phyloP scores from a whole-genome alignment of 2,797 vertebrate genomes.

The Nasua narica region DNA sequence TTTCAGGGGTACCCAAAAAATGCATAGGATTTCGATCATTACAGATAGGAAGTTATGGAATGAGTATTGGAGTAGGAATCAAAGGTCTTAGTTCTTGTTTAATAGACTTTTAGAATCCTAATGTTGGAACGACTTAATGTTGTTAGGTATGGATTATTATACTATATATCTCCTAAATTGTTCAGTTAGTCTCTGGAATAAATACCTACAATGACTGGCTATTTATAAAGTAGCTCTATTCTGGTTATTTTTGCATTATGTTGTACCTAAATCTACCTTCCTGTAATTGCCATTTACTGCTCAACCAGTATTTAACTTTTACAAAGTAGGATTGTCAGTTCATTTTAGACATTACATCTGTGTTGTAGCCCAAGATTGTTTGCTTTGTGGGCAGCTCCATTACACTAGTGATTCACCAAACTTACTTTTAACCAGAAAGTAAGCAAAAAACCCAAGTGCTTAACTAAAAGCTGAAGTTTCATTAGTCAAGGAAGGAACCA shows the following conservation, averaged over 20 bases:
- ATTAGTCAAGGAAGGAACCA: not conserved
- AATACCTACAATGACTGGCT: not conserved
- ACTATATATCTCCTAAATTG: not conserved
- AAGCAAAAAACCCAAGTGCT: not conserved
- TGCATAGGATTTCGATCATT: not conserved
- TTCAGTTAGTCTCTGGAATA: not conserved
- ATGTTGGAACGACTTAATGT: not conserved
- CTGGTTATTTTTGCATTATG: not conserved
- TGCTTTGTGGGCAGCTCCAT: not conserved
- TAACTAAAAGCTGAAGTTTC: constrained; percentile 9
- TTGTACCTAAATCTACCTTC: not conserved
- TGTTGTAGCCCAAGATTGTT: not conserved
- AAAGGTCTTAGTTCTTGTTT: not conserved
- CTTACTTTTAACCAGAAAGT: not conserved
- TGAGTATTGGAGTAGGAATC: not conserved
- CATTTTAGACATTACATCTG: not conserved
- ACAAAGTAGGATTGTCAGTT: not conserved
- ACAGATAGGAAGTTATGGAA: not conserved
- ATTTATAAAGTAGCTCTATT: not conserved
- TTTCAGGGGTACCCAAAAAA: not conserved
- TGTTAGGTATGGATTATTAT: not conserved
- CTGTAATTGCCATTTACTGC: not conserved
- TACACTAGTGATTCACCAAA: not conserved
- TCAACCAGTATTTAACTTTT: not conserved
- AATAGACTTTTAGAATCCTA: not conserved